Base-by-base conservation (phyloP, 64 coral and sea anemone genomes). In the Stylophora pistillata region DNA sequence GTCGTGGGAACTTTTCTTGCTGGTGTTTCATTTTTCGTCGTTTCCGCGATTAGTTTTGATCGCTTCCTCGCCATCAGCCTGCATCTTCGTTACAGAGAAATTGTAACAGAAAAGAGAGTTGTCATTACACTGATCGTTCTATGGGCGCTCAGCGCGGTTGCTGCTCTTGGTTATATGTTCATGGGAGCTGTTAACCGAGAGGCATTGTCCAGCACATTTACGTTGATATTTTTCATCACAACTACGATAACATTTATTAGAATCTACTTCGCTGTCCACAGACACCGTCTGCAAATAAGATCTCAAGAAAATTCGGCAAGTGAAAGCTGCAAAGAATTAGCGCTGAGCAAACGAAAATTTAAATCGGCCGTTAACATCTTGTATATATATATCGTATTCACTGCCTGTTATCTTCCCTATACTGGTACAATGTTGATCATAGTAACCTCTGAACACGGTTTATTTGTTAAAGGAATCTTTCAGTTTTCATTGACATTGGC, bases 61-160 rank as follows among this genome's bases (percentile, higher is more conserved):
- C 86, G 86, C 1, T 77, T 77, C 23, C 53, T 88, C 32, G 86
- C 73, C 11, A 60, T 88, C n/a, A 11, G 11, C 4, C 86, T 88
- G 13, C 86, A 88, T 47, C 56, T 88, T n/a, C 54, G 86, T 4
- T 88, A 88, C 32, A 56, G 62, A 1, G 73, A 77, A 58, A 73
- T 88, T 52, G 86, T 88, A 2, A 88, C 86, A 25, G 86, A 33
- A 31, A 77, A 62, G 21, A 76, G 21, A 17, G 34, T 76, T 0
- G 77, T 57, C 32, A 16, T 41, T 25, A 33, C 59, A 4, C 10
- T 64, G 9, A 30, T 30, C n/a, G 23, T 77, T 3, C 12, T 63
- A 21, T 57, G 27, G 55, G n/a, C 15, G 47, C 6, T 77, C 3
- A 74, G 58, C 20, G 72, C 56, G 37, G 10, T 86, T 0, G n/a